Percentiles rank a stretch among this genome's conserved stretches.
Conservation (phyloP, 2,797 vertebrate species). For the Sphenodon punctatus region DNA sequence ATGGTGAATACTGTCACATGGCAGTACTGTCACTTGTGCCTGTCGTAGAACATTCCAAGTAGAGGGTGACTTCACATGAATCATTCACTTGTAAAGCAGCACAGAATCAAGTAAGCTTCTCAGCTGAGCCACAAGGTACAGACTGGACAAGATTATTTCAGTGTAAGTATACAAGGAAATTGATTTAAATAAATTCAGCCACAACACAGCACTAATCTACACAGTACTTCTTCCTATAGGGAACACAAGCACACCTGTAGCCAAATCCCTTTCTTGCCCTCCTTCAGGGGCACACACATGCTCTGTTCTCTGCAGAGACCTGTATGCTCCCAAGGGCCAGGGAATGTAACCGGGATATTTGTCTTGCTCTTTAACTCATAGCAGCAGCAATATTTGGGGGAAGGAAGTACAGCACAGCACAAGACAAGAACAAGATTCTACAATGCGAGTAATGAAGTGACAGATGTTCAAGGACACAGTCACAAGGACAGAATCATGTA, state of each 20-base stretch:
- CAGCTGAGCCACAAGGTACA: slow-evolving; percentile 43
- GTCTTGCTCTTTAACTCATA: not conserved
- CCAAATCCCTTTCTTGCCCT: fast-evolving
- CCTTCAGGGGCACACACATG: fast-evolving
- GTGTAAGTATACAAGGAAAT: not conserved
- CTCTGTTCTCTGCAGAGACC: not conserved
- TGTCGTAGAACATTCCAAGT: not conserved
- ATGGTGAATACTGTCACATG: fast-evolving
- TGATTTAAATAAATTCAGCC: not conserved
- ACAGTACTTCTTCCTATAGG: not conserved
- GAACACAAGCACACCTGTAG: not conserved
- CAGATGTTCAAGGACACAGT: not conserved
- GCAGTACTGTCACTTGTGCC: fast-evolving
- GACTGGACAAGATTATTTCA: slow-evolving; percentile 21
- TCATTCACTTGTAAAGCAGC: slow-evolving; percentile 11
- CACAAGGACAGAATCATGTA: fast-evolving
- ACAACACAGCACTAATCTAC: not conserved
- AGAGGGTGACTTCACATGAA: slow-evolving; percentile 20
- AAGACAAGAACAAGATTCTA: not conserved
- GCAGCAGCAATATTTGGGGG: not conserved
- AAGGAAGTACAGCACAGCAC: not conserved
- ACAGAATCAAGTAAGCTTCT: not conserved
- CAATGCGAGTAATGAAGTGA: not conserved
- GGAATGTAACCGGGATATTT: not conserved
- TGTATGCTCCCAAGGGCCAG: not conserved